phyloP scores from a whole-genome alignment of 2,797 vertebrate species.

The Salarias fasciatus region DNA sequence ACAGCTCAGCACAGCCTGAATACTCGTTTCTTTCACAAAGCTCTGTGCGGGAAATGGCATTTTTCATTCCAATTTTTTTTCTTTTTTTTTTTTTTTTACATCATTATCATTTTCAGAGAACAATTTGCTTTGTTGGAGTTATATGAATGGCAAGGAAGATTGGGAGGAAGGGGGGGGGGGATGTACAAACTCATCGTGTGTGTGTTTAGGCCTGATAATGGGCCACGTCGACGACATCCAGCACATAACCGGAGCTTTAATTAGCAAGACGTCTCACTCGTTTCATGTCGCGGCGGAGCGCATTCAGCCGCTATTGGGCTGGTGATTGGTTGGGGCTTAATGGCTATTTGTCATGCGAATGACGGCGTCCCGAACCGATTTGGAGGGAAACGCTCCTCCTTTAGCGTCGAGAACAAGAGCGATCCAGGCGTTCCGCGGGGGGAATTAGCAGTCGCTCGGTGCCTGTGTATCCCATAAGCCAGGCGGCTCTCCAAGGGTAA shows the following conservation, averaged over 20 bases:
- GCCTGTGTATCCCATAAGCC: constrained; percentile 70
- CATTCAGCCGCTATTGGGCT: constrained; percentile 43
- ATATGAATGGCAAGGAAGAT: constrained; percentile 56
- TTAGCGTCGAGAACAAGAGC: constrained; percentile 53
- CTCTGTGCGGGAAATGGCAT: constrained; percentile 46
- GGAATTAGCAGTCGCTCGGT: constrained; percentile 65
- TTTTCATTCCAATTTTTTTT: constrained; percentile 49
- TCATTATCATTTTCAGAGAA: constrained; percentile 71
- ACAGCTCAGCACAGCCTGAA: constrained; percentile 36
- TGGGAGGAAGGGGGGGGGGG: constrained; percentile 14
- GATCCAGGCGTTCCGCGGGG: constrained; percentile 43
- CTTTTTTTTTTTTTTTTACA: constrained; percentile 36
- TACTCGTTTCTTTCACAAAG: constrained; percentile 52
- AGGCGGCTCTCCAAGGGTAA: constrained; percentile 67
- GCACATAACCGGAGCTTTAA: constrained; percentile 61
- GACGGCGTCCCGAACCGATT: constrained; percentile 64
- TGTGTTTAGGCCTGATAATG: constrained; percentile 78
- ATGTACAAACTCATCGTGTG: constrained; percentile 39
- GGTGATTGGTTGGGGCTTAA: constrained; percentile 67
- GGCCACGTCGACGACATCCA: constrained; percentile 43
- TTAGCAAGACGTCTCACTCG: constrained; percentile 67
- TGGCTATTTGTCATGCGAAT: constrained; percentile 75
- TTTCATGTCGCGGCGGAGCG: constrained; percentile 58
- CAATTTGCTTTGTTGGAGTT: constrained; percentile 68
- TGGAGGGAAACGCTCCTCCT: constrained; percentile 59